phyloP scores from a whole-genome alignment of 2,797 vertebrate species.

The Mormyrops boulengeri region DNA sequence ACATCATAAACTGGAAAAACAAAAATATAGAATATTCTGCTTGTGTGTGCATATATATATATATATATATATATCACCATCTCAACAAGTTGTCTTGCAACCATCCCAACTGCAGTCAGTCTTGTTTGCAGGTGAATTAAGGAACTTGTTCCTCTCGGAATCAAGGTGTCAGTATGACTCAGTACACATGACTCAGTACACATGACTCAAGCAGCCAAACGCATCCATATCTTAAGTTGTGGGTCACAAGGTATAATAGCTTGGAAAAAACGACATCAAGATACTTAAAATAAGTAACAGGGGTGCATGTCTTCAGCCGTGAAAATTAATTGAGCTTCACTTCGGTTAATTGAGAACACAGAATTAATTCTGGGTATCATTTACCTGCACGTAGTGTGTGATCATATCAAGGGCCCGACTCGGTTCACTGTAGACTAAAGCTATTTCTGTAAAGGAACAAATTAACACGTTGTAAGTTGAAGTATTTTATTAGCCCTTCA shows the following conservation, averaged over 20 bases:
- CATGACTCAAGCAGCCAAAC: background rate
- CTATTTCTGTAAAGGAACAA: background rate
- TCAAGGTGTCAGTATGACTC: background rate
- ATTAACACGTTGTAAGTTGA: background rate
- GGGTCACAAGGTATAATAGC: constrained; percentile 24
- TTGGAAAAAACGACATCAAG: constrained; percentile 6
- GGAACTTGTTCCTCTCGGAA: background rate
- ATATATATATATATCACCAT: background rate
- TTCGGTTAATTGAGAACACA: constrained; percentile 39
- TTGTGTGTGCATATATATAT: too few relatives aligned
- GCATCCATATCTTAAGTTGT: background rate
- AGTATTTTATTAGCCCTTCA: background rate
- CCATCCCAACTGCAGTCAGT: background rate
- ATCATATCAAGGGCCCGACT: constrained; percentile 34
- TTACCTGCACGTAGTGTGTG: constrained; percentile 38
- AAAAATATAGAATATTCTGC: background rate
- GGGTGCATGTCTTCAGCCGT: constrained; percentile 18
- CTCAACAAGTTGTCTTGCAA: background rate
- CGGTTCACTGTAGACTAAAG: constrained; percentile 21
- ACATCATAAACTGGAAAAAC: background rate
- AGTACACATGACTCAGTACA: background rate
- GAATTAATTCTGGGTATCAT: constrained; percentile 42
- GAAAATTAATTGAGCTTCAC: constrained; percentile 39
- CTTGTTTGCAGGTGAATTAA: background rate
- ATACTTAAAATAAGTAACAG: constrained; percentile 1